These are phyloP conservation scores for Erpobdella octoculata DNA, from an alignment of 2,888 invertebrate species.

Conservation along the genomic window DNA sequence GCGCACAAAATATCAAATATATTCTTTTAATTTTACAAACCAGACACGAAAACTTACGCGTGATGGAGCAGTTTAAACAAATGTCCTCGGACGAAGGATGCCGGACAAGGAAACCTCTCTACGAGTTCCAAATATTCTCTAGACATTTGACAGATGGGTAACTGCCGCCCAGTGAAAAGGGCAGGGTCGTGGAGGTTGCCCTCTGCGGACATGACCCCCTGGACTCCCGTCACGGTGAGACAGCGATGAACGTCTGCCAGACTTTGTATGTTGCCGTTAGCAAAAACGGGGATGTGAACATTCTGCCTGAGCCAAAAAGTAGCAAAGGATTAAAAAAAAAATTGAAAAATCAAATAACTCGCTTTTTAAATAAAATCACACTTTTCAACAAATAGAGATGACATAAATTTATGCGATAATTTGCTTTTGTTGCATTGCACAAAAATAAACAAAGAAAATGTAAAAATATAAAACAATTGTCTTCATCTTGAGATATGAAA, in stretches of 20 bases:
- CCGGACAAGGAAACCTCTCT: conserved; percentile 73
- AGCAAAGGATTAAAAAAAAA: too few species aligned
- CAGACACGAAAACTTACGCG: conserved; percentile 56
- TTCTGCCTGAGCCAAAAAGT: conserved; percentile 59
- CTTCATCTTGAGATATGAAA: too few species aligned
- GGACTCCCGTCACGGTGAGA: conserved; percentile 74
- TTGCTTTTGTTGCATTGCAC: too few species aligned
- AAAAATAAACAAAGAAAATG: too few species aligned
- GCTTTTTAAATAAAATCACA: too few species aligned
- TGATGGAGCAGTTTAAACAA: conserved; percentile 92
- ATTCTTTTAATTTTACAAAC: neutral
- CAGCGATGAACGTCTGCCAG: conserved; percentile 77
- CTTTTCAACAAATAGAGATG: too few species aligned
- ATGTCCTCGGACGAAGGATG: conserved; percentile 85
- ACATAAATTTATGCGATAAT: too few species aligned
- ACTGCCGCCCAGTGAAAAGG: conserved; percentile 63
- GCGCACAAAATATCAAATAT: neutral
- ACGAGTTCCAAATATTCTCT: conserved; percentile 76
- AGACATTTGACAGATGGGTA: conserved; percentile 82
- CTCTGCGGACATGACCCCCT: conserved; percentile 63
- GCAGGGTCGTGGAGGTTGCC: conserved; percentile 96
- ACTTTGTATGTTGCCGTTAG: conserved; percentile 93
- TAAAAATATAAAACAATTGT: too few species aligned
- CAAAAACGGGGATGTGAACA: conserved; percentile 83
- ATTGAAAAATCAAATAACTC: too few species aligned